Evolutionary conservation across 64 coral and sea anemone species (phyloP).

Genomic region (Montipora capricornis): DNA sequence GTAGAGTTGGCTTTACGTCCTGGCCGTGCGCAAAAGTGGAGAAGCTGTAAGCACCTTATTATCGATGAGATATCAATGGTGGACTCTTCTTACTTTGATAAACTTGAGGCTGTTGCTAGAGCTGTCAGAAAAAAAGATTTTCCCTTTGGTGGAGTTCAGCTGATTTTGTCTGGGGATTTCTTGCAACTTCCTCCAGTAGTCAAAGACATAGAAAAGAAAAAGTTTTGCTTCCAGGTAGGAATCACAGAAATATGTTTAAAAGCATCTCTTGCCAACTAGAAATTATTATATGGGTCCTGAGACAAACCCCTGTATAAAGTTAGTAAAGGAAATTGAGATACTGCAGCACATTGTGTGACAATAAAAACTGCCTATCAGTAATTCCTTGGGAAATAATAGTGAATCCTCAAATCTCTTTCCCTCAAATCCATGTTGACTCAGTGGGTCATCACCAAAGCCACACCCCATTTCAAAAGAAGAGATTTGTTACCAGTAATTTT

Average conservation of each 20-base stretch:
- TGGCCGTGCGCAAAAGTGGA: slow-evolving; percentile 64
- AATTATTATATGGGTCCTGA: too few relatives aligned
- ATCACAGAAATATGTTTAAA: not conserved
- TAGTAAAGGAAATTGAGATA: too few relatives aligned
- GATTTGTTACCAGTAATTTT: too few relatives aligned
- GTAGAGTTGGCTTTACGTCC: slow-evolving; percentile 77
- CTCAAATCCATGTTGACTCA: too few relatives aligned
- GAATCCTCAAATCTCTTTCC: too few relatives aligned
- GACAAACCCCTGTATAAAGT: not conserved
- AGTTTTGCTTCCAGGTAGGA: slow-evolving; percentile 93
- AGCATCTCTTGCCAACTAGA: not conserved
- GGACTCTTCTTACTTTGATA: slow-evolving; percentile 86
- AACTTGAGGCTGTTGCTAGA: slow-evolving; percentile 83
- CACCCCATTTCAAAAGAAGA: too few relatives aligned
- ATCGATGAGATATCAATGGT: slow-evolving; percentile 99
- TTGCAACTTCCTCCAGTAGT: slow-evolving; percentile 86
- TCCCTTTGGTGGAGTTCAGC: slow-evolving; percentile 94
- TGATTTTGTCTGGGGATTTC: slow-evolving; percentile 92
- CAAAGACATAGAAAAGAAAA: slow-evolving; percentile 60
- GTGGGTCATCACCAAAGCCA: too few relatives aligned
- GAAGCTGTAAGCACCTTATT: slow-evolving; percentile 77
- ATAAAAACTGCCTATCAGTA: too few relatives aligned
- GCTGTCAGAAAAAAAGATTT: slow-evolving; percentile 70
- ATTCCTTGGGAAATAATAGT: too few relatives aligned
- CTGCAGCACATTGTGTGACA: too few relatives aligned